Base-by-base conservation (phyloP, 2,113 vertebrate species). In the Thymallus thymallus region DNA sequence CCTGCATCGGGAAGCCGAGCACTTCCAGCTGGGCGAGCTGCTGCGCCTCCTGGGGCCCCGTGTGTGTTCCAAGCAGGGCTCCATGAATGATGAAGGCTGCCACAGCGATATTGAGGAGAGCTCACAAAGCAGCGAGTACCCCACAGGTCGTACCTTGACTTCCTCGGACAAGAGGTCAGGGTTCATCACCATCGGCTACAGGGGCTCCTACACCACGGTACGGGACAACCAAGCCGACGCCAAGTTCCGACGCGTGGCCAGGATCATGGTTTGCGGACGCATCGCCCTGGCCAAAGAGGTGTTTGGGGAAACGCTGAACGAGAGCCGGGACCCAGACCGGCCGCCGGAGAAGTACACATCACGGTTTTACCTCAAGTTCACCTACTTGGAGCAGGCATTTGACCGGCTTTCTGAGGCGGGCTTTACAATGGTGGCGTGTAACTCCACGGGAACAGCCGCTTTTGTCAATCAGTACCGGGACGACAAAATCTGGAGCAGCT, bases 341-440 rank as follows among this genome's bases (percentile, higher is more conserved):
- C 94, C 94, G 0, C 94, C 95, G 0, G 95, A 96, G 86, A 95
- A 95, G 85, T 96, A 96, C 89, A 96, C 95, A 1, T 94, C 94
- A n/a, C 94, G 95, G 76, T 96, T 96, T 89, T 96, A 96, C 91
- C 92, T 96, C 91, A 96, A 95, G 80, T 96, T 96, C 88, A 95
- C 94, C 58, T 93, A 95, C 87, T 85, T 96, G 83, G 95, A 96
- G 77, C 95, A 95, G 89, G 95, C 95, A 0, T 96, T 96, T 74
- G 95, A 96, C 80, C 88, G 94, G 69, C 93, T 96, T 4, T 94
- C 94, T 1, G 94, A 95, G 84, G 92, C 91, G 4, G 93, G 94
- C 72, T 94, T 94, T 85, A 92, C 93, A 86, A 93, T 94, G 94
- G 93, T 93, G 84, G 93, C 93, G 71, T 94, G 92, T 58, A 94